These are phyloP conservation scores for Brachymystax lenok DNA, from an alignment of 2,797 vertebrate genomes.

Conservation along the genomic window DNA sequence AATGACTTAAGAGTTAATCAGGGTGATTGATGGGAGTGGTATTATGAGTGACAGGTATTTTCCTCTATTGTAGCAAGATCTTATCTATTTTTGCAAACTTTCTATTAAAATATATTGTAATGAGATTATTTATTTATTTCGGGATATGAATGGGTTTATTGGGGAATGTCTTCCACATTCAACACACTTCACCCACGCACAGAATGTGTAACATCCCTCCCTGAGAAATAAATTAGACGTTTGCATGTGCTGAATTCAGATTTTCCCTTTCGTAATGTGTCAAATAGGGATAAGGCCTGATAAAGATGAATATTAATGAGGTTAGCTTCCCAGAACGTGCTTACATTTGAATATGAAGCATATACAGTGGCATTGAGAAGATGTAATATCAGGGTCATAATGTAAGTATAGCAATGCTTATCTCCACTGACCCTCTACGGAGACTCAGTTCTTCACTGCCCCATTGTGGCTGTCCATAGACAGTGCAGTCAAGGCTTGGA, in stretches of 20 bases:
- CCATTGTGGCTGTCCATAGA: conserved; percentile 12
- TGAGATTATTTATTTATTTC: too few relatives aligned
- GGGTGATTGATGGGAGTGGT: too few relatives aligned
- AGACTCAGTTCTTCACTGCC: conserved; percentile 22
- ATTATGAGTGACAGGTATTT: too few relatives aligned
- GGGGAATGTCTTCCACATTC: not conserved
- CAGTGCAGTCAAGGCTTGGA: not conserved
- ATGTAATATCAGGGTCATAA: not conserved
- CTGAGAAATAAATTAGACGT: not conserved
- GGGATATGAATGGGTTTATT: not conserved
- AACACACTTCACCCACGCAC: not conserved
- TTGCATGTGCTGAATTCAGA: not conserved
- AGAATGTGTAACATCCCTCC: not conserved
- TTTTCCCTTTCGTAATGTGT: not conserved
- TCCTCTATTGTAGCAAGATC: too few relatives aligned
- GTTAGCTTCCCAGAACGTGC: not conserved
- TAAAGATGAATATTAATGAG: not conserved
- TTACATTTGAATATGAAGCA: too few relatives aligned
- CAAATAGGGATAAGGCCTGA: not conserved
- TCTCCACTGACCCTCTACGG: not conserved
- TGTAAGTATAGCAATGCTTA: not conserved
- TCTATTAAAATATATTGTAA: too few relatives aligned
- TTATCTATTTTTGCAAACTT: too few relatives aligned
- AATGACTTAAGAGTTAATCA: too few relatives aligned
- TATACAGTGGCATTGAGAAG: not conserved